Percentiles rank a stretch among this genome's conserved stretches.
phyloP scores from a whole-genome alignment of 2,797 vertebrate species.

The Halcyon smyrnensis region DNA sequence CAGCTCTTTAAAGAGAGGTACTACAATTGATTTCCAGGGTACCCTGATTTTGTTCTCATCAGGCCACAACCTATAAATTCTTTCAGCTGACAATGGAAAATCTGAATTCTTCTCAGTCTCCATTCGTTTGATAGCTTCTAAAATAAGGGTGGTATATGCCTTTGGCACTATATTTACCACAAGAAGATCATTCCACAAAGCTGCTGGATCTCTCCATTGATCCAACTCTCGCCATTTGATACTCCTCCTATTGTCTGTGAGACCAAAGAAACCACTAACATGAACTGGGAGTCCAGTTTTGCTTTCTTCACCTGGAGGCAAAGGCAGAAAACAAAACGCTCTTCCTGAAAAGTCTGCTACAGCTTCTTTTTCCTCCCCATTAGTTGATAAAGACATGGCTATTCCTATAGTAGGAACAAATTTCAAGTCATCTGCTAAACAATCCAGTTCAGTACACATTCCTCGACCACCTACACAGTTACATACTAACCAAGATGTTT shows the following conservation, averaged over 20 bases:
- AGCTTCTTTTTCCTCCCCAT: slow-evolving; percentile 83
- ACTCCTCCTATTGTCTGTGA: slow-evolving; percentile 97
- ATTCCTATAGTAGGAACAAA: slow-evolving; percentile 95
- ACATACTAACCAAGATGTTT: slow-evolving; percentile 92
- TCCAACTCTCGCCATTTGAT: slow-evolving; percentile 98
- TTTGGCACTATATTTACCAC: slow-evolving; percentile 89
- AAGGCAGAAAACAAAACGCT: slow-evolving; percentile 97
- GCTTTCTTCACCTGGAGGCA: slow-evolving; percentile 95
- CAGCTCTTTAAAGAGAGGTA: slow-evolving; percentile 89
- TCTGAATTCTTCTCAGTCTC: slow-evolving; percentile 87
- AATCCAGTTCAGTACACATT: slow-evolving; percentile 89
- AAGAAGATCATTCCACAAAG: slow-evolving; percentile 96
- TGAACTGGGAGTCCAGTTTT: slow-evolving; percentile 96
- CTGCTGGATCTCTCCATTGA: slow-evolving; percentile 96
- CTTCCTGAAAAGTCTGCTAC: slow-evolving; percentile 88
- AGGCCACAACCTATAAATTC: slow-evolving; percentile 92
- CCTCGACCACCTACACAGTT: slow-evolving; percentile 95
- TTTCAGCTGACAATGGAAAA: slow-evolving; percentile 84
- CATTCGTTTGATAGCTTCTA: slow-evolving; percentile 87
- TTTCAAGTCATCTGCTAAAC: slow-evolving; percentile 94
- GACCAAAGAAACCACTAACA: slow-evolving; percentile 96
- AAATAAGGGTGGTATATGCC: slow-evolving; percentile 91
- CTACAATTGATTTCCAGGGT: slow-evolving; percentile 91
- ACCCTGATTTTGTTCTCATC: slow-evolving; percentile 84
- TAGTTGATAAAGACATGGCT: slow-evolving; percentile 85